Base-by-base conservation (phyloP, 2,113 vertebrate species). In the Cebus imitator region DNA sequence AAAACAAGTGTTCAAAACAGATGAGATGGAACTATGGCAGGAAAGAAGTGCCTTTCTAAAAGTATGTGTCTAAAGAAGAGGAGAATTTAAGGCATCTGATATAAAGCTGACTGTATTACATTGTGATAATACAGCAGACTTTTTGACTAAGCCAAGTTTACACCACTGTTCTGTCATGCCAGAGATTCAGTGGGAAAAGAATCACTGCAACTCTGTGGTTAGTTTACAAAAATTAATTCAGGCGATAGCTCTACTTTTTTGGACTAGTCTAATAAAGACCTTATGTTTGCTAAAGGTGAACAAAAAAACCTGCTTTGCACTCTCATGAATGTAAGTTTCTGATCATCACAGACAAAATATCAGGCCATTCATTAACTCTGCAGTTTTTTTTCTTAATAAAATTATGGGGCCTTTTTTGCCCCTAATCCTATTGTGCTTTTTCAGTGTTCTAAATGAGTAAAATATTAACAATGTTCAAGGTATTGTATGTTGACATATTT, bases 351-450 rank as follows among this genome's bases (percentile, higher is more conserved):
- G 30, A 90, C 14, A 96, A 90, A 72, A 58, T 73, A 91, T n/a
- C 35, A 91, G 35, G 55, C 40, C 40, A 91, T 66, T 84, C n/a
- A 79, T 48, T 84, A 82, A 68, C 40, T 85, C 6, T 11, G 37
- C 14, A 80, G 2, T 45, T 57, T 78, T 93, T 93, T 92, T 81
- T 64, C 35, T 86, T 91, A 94, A 82, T 94, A 94, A 81, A 76
- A 64, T 2, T 57, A 35, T 52, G 23, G 21, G 68, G 4, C 17
- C 6, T 35, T 43, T 86, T 92, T 84, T 50, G 10, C 0, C 25
- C 30, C 30, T 35, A 87, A 82, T 35, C 87, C n/a, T 83, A 20
- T 81, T n/a, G 68, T 6, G 9, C 4, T 35, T 18, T 84, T 80
- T 89, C 32, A 68, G 4, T 79, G 11, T 40, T 55, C 43, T 90